Conservation (phyloP, 2,888 invertebrate species). For the Timema podura region DNA sequence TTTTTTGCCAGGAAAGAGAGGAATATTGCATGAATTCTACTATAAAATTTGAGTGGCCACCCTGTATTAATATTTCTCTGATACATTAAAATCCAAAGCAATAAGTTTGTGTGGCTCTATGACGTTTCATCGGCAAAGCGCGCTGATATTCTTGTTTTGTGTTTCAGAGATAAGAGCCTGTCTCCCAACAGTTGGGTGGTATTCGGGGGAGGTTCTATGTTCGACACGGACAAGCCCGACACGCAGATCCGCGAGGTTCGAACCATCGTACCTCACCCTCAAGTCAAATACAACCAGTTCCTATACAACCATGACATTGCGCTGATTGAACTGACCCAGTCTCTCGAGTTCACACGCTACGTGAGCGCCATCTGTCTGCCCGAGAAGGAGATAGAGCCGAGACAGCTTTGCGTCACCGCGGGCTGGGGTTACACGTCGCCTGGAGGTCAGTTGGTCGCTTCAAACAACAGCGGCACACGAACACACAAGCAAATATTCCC, state of each 20-base stretch:
- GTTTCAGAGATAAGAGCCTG: constrained; percentile 34
- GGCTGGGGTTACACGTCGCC: constrained; percentile 55
- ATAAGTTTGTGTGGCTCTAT: no score
- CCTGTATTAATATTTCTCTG: no score
- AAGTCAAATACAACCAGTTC: constrained; percentile 54
- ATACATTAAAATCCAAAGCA: no score
- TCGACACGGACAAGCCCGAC: constrained; percentile 40
- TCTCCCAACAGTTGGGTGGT: constrained; percentile 35
- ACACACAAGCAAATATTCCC: no score
- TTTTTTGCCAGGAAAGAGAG: no score
- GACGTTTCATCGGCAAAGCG: background rate
- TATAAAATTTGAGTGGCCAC: no score
- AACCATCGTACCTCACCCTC: constrained; percentile 51
- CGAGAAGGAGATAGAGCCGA: constrained; percentile 43
- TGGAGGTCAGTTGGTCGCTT: constrained; percentile 42
- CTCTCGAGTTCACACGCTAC: constrained; percentile 50
- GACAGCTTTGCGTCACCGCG: constrained; percentile 54
- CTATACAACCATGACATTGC: constrained; percentile 56
- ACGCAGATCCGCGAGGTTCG: constrained; percentile 36
- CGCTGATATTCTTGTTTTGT: constrained; percentile 18
- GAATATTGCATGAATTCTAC: no score
- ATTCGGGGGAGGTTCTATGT: constrained; percentile 36
- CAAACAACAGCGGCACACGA: no score
- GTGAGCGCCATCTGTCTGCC: constrained; percentile 58
- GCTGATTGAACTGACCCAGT: constrained; percentile 50